Evolutionary conservation across 2,113 vertebrate genomes (phyloP).

Genomic region (Chloropsis cyanopogon): DNA sequence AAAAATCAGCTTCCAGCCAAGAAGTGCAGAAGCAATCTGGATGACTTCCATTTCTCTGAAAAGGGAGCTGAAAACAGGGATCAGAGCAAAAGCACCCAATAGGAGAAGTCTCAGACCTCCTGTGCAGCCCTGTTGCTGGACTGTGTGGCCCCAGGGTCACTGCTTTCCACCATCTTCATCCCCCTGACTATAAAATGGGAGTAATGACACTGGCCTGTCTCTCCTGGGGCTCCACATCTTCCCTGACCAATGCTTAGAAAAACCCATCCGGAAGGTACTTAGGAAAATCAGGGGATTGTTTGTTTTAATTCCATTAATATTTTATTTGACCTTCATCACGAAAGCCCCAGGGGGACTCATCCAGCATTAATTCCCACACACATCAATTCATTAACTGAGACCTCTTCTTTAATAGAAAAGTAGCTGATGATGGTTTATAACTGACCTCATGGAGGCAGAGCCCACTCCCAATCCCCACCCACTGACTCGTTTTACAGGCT

Average conservation of each 20-base stretch:
- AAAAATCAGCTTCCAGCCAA: background rate
- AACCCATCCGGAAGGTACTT: background rate
- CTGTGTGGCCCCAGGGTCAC: background rate
- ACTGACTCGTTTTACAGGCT: background rate
- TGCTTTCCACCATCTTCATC: background rate
- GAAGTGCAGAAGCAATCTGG: background rate
- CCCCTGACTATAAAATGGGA: background rate
- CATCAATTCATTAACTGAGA: slow-evolving; percentile 51
- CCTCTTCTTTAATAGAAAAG: slow-evolving; percentile 31
- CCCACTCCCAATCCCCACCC: background rate
- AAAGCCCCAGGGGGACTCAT: slow-evolving; percentile 22
- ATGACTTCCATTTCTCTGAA: background rate
- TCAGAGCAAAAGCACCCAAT: background rate
- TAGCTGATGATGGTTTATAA: background rate
- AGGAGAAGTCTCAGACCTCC: background rate
- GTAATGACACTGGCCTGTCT: background rate
- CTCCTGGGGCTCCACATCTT: background rate
- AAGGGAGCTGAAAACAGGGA: background rate
- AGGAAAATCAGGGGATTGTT: slow-evolving; percentile 20
- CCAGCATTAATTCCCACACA: slow-evolving; percentile 26
- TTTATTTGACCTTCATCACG: slow-evolving; percentile 46
- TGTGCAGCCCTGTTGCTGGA: background rate
- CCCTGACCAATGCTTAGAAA: background rate
- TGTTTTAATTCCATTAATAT: slow-evolving; percentile 61
- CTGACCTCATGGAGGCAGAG: slow-evolving; percentile 4